Evolutionary conservation across 2,888 invertebrate genomes (phyloP), one percentile per base, ranked within the genome.

Genomic region (Antitype chi): DNA sequence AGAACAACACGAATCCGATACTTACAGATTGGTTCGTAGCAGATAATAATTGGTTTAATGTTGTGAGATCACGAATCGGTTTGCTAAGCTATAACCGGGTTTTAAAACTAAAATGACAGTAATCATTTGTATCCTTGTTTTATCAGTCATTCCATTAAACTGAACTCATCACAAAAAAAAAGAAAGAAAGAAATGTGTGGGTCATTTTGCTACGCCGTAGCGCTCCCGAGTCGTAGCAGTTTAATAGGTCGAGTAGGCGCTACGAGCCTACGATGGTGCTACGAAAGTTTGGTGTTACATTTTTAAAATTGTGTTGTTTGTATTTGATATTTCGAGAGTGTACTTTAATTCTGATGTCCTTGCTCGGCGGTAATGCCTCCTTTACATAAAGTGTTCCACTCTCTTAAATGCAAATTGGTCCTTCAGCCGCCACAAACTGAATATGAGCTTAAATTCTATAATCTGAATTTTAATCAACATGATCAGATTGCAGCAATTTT

Each of bases 401-500:
- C 80, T 80, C 66, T 70, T 66, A 49, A 76, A 81, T 76, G 59
- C 66, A 81, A 76, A 80, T 69, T 52, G 59, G 68, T 78, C 71
- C 70, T 77, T 82, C 53, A 82, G 70, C 47, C 28, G 63, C 23
- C 28, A 68, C 23, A 77, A 77, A 59, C 53, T 52, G 8, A 76
- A 76, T 64, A 52, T 55, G 32, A 74, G 23, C 52, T 49, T 63
- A 62, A 74, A 71, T 76, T 76, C 73, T 11, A 68, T 73, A 85
- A 82, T 84, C 67, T 75, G 78, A 71, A 78, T 74, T 79, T 84
- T 82, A 85, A 84, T 84, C 70, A 76, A 82, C 82, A 69, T 63
- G 69, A 64, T 81, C 72, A 20, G 72, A 82, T 82, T 85, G 82
- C 84, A 13, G 60, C 68, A 80, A 85, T 86, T 86, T 81, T 77